Evolutionary conservation across 2,113 vertebrate species (phyloP).

Genomic region (Piprites chloris): DNA sequence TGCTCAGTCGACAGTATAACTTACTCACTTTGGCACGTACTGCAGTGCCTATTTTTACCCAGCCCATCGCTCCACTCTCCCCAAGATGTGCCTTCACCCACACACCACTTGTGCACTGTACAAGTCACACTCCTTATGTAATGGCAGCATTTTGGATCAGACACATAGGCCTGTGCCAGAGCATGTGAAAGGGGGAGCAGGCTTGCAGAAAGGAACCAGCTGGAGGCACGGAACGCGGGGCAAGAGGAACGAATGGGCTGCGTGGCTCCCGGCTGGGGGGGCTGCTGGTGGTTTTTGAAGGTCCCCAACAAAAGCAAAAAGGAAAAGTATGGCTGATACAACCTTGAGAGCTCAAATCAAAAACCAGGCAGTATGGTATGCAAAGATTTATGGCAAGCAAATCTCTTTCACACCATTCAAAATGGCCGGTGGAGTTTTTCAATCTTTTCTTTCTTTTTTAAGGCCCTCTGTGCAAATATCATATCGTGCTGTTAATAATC

Average conservation of each 20-base stretch:
- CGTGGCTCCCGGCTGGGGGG: neutral
- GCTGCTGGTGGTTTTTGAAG: neutral
- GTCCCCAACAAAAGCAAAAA: neutral
- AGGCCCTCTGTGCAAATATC: neutral
- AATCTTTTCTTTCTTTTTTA: neutral
- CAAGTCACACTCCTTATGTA: conserved; percentile 16
- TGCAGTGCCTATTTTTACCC: conserved; percentile 27
- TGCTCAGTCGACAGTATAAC: neutral
- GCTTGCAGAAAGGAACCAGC: neutral
- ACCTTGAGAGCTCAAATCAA: neutral
- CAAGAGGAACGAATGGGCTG: accelerated
- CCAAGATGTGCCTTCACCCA: conserved; percentile 43
- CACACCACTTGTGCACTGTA: conserved; percentile 14
- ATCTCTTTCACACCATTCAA: neutral
- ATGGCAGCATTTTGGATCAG: neutral
- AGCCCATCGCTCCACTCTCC: neutral
- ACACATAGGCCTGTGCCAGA: neutral
- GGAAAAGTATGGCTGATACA: neutral
- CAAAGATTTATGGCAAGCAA: neutral
- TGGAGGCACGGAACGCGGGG: neutral
- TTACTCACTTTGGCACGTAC: conserved; percentile 1
- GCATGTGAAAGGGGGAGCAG: neutral
- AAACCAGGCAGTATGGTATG: neutral
- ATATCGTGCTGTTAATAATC: neutral
- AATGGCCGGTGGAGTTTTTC: neutral